Evolutionary conservation across 2,797 vertebrate genomes (phyloP), one percentile per base, ranked within the genome.

Genomic region (Ispidina picta): DNA sequence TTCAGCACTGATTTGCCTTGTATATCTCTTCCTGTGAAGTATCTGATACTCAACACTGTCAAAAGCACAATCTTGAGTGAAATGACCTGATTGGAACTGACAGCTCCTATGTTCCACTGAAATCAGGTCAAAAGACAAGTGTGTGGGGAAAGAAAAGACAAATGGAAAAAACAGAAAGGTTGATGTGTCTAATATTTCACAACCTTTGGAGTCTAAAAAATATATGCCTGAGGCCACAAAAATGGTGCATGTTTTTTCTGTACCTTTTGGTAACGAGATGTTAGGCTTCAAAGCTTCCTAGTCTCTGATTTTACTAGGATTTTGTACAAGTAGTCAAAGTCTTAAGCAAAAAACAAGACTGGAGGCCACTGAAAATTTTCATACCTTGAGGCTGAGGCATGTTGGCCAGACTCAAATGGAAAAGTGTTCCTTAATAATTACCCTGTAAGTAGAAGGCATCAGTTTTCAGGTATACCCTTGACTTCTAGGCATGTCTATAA

Each of bases 61-160:
- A 94, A 92, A 94, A 87, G 81, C 65, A 84, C 75, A 90, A 31
- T 80, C 65, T 62, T 80, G 72, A 80, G 55, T 0, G 2, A 90
- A 43, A 75, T 83, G 88, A 86, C 73, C 81, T 93, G 86, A 94
- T 92, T 89, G 81, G 90, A 92, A 79, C 72, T 94, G 93, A 94
- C 95, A 95, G 90, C 25, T 96, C 46, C 75, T 74, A 26, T 88
- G 94, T 91, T 94, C 46, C 71, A 65, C 58, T 41, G 78, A 86
- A 94, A 94, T 87, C 94, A 80, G 94, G 94, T 94, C 94, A 96
- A 92, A 94, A 92, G 92, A 90, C 75, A 92, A 94, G 72, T 84
- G 86, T 87, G 65, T 52, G 64, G 60, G 81, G 65, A 94, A 92
- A 88, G 75, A 43, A 91, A 80, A 92, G 78, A 92, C 81, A 94